phyloP scores from a whole-genome alignment of 1,140 invertebrate species.

The Orius insidiosus region DNA sequence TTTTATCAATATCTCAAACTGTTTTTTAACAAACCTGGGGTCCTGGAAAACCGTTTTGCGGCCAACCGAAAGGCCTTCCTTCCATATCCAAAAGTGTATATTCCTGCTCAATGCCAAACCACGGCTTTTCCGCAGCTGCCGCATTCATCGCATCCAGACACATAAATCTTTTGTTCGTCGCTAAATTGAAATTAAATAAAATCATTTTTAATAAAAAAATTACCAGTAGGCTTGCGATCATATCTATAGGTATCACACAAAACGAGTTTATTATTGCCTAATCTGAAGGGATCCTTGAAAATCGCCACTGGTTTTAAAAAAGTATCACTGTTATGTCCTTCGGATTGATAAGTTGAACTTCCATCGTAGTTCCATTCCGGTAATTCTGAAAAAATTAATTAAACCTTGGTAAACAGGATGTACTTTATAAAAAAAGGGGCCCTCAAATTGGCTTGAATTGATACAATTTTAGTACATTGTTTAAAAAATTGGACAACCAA shows the following conservation, averaged over 20 bases:
- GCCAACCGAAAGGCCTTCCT: constrained; percentile 84
- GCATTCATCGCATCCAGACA: constrained; percentile 58
- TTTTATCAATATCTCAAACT: too few species aligned
- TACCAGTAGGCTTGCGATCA: constrained; percentile 55
- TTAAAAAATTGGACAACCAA: too few species aligned
- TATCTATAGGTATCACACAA: constrained; percentile 68
- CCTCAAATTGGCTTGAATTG: too few species aligned
- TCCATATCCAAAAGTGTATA: constrained; percentile 88
- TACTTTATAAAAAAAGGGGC: too few species aligned
- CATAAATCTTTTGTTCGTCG: constrained; percentile 56
- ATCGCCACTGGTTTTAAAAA: constrained; percentile 75
- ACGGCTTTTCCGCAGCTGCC: constrained; percentile 61
- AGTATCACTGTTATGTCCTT: constrained; percentile 69
- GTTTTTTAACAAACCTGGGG: constrained; percentile 57
- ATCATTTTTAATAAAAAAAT: constrained; percentile 3
- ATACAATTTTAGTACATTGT: too few species aligned
- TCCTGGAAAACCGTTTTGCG: constrained; percentile 79
- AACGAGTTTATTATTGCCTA: constrained; percentile 77
- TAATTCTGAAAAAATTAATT: constrained; percentile 38
- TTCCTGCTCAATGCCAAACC: constrained; percentile 93
- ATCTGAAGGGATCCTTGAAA: constrained; percentile 83
- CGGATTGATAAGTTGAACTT: constrained; percentile 64
- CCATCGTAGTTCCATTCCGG: constrained; percentile 95
- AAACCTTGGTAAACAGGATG: background rate
- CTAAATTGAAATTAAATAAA: constrained; percentile 18